Evolutionary conservation across 1,140 invertebrate species (phyloP).

Genomic region (Cotesia typhae): DNA sequence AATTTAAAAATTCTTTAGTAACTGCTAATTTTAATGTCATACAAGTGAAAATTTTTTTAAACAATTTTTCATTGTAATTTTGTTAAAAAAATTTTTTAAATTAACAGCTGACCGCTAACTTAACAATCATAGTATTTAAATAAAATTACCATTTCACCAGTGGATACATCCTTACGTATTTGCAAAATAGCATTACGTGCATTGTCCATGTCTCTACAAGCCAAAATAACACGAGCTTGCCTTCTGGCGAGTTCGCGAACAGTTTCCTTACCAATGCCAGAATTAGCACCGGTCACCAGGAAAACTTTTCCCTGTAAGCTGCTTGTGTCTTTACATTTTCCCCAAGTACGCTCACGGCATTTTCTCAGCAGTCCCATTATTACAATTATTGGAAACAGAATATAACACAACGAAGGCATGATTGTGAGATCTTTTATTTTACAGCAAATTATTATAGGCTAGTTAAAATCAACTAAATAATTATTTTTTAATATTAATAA

Average conservation of each 20-base stretch:
- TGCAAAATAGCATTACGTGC: constrained; percentile 70
- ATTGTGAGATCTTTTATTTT: constrained; percentile 38
- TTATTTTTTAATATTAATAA: no score
- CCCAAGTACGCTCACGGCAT: constrained; percentile 64
- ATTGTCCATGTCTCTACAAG: constrained; percentile 73
- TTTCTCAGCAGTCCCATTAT: constrained; percentile 62
- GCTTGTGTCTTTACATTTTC: constrained; percentile 59
- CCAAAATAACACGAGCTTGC: constrained; percentile 78
- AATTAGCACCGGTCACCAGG: constrained; percentile 82
- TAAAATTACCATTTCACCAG: constrained; percentile 70
- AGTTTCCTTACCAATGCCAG: constrained; percentile 82
- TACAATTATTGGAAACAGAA: constrained; percentile 57
- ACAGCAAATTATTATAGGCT: no score
- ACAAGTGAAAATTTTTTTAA: no score
- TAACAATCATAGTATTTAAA: no score
- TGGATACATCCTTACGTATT: constrained; percentile 68
- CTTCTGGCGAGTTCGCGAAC: constrained; percentile 73
- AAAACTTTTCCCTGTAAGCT: constrained; percentile 71
- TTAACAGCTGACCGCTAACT: no score
- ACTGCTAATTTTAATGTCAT: no score
- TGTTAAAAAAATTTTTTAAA: no score
- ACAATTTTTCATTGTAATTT: no score
- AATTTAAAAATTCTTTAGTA: no score
- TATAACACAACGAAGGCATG: constrained; percentile 56
- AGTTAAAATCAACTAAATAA: no score